Conservation (phyloP, 2,797 vertebrate genomes). For the Pipistrellus pipistrellus region DNA sequence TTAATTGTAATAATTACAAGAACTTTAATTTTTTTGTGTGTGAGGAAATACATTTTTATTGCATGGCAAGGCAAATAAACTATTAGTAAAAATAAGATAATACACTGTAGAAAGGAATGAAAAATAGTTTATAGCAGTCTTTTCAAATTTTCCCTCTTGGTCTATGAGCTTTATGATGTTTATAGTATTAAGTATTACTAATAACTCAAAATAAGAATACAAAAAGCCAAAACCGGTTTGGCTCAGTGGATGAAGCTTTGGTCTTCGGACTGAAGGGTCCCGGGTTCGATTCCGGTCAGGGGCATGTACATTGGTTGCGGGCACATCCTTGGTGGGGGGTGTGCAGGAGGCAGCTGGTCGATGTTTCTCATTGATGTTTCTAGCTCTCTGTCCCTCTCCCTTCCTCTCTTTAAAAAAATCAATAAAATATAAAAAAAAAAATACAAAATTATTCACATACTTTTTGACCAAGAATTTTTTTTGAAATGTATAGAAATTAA, state of each 20-base stretch:
- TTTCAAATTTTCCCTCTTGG: constrained; percentile 29
- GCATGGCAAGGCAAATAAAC: constrained; percentile 12
- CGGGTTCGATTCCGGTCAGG: too few species aligned
- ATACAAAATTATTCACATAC: constrained; percentile 13
- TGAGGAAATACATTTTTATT: constrained; percentile 60
- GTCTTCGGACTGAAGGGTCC: too few species aligned
- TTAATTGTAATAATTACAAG: constrained; percentile 26
- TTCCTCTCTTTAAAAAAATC: too few species aligned
- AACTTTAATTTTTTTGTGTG: not conserved
- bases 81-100: constrained; percentile 38
- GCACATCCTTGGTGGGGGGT: too few species aligned
- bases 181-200: constrained; percentile 11
- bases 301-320: too few species aligned
- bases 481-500: constrained; percentile 49
- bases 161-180: not conserved
- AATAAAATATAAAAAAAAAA: not conserved
- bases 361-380: too few species aligned
- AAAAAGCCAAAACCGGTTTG: not conserved
- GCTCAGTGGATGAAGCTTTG: too few species aligned
- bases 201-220: not conserved
- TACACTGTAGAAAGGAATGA: not conserved
- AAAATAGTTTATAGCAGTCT: not conserved
- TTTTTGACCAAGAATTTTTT: not conserved
- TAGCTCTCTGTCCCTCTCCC: too few species aligned
- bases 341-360: too few species aligned